Evolutionary conservation across 2,113 vertebrate genomes (phyloP), one percentile per base, ranked within the genome.

Genomic region (Motacilla tschutschensis): DNA sequence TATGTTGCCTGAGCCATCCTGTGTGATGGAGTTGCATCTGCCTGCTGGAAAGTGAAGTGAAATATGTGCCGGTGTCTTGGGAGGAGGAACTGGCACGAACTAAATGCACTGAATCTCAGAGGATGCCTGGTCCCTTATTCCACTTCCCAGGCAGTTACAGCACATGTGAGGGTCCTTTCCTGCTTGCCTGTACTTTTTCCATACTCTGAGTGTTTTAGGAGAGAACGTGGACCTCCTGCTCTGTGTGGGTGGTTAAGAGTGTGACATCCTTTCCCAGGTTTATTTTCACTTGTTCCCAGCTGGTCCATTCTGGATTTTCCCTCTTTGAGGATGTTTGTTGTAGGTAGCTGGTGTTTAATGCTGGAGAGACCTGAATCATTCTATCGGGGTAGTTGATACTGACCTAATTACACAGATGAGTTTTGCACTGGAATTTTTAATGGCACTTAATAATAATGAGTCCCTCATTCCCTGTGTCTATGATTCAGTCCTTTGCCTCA

Each of bases 351-450:
- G 8, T 73, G 31, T 70, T 87, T 59, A 69, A 31, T 6, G 26
- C 59, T 28, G 11, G 22, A 53, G 46, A 72, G 29, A 58, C 71
- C 59, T 63, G 69, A 92, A 55, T 91, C 85, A 74, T 70, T 64
- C 35, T 16, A 16, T 74, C 6, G 0, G 48, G 62, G 57, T 53
- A 26, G 57, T 93, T 93, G 88, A 92, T 85, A 71, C 60, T 89
- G 88, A 80, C 90, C 86, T 89, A 92, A 92, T 92, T 94, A 81
- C 41, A 29, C 1, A 1, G 60, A 16, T 48, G 50, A 83, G 51
- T 65, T 88, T 79, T 73, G 50, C 55, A 35, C 81, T 91, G 91
- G 28, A 59, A 72, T 76, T 82, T 88, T 84, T 86, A 76, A 79
- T 91, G 79, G 43, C 47, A 51, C 41, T 83, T 93, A 81, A 81